phyloP scores from a whole-genome alignment of 2,113 vertebrate genomes.

The Grammomys dolichurus region DNA sequence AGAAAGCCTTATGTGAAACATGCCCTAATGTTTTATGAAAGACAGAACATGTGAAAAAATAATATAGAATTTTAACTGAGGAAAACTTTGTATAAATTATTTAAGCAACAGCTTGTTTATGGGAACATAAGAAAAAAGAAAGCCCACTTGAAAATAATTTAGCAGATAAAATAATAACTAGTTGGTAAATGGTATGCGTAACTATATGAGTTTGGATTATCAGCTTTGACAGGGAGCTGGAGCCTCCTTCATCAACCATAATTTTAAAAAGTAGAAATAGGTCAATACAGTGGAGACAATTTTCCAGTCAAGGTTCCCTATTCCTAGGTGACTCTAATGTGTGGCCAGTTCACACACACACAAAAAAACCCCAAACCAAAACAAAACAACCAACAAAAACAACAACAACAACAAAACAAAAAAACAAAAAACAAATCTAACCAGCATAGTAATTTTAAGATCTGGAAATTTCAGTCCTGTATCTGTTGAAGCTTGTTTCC shows the following conservation, averaged over 20 bases:
- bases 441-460: background rate
- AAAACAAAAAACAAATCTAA: background rate
- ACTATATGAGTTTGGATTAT: background rate
- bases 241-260: too few species aligned
- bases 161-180: background rate
- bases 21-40: background rate
- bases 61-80: background rate
- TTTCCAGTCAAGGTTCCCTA: too few species aligned
- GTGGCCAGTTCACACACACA: background rate
- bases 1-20: background rate
- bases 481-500: too few species aligned
- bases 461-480: background rate
- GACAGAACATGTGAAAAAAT: background rate
- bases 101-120: background rate
- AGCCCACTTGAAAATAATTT: background rate
- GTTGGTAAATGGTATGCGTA: background rate
- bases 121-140: background rate
- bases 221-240: too few species aligned
- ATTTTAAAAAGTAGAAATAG: too few species aligned
- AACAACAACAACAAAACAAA: too few species aligned
- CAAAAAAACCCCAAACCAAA: too few species aligned
- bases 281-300: too few species aligned
- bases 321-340: too few species aligned
- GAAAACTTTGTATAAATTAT: background rate
- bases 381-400: too few species aligned